Base-by-base conservation (phyloP, 1,140 invertebrate genomes). In the Tetranychus urticae region DNA sequence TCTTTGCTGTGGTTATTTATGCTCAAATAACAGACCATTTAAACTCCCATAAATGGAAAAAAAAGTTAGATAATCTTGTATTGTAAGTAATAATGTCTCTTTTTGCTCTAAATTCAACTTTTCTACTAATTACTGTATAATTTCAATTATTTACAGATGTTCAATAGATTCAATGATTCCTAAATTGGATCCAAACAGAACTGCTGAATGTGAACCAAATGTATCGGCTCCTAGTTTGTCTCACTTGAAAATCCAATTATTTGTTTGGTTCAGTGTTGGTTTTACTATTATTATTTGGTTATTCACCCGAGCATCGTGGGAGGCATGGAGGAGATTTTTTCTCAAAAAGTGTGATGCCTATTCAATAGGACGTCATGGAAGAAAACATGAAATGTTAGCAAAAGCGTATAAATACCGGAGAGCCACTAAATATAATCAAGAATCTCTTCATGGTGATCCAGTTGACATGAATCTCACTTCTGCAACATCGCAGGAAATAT, bases 211-310 rank as follows among this genome's bases (percentile, higher is more conserved):
- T 69, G 75, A 77, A 67, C 75, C 81, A 59, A 77, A 79, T 61
- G 72, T 75, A 46, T 76, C 82, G 31, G 0, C 39, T 6, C 88
- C 88, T 0, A 90, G 83, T 68, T 77, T 89, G 34, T 81, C 81
- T 5, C 81, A 87, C 66, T 71, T 88, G 61, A 83, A 89, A 68
- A 69, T 89, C 50, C 85, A 89, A 69, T 72, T 92, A 62, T 69
- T 91, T 55, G 78, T 84, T 54, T 77, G 85, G 39, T 92, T 92
- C 73, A 81, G 81, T 60, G 79, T 81, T 55, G 86, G 86, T 37
- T 79, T 88, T 61, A 75, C 85, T n/a, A 88, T 91, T 83, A 86
- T 86, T 4, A 86, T 84, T 3, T 93, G 87, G 86, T 84, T 87
- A 34, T 92, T 86, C 86, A 92, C 85, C 37, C 77, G 78, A 46